Evolutionary conservation across 2,888 invertebrate genomes (phyloP), one percentile per base, ranked within the genome.

Genomic region (Hirtodrosophila alboralis): DNA sequence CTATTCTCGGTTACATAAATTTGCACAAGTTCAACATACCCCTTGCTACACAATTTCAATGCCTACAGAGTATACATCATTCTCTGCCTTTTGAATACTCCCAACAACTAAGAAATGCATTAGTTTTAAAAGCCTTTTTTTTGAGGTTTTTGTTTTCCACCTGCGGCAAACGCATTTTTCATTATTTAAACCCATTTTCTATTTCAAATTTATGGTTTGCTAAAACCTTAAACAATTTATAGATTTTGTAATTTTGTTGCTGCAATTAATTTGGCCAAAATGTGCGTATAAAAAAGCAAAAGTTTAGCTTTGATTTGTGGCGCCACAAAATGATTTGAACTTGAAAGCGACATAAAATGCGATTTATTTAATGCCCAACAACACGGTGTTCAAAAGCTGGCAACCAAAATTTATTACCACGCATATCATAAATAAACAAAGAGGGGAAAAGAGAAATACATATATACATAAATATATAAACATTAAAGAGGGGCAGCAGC

Each of bases 361-460:
- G 60, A 70, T 70, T 70, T 70, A 65, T 57, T 60, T 57, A 51
- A 53, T 60, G 56, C 13, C 37, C 28, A n/a, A n/a, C n/a, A n/a
- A n/a, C n/a, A 27, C 41, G 34, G 27, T 53, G 60, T 43, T 47
- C 45, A 57, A 64, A n/a, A 60, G 60, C 60, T 51, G 60, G 9
- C 45, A 43, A 23, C 37, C n/a, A n/a, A 57, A 70, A 60, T 70
- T 60, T 70, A 70, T 60, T 57, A 41, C 43, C 34, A 37, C 45
- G 70, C 53, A 70, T 64, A 36, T 33, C 52, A 69, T 64, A 56
- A 69, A 69, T 53, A 53, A 48, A 52, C 23, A 43, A 56, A 44
- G 12, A 14, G n/a, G 13, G 10, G 1, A 4, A 27, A 33, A 26
- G 13, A 5, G 18, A 1, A 21, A 1, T 4, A 14, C 6, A 12